Conservation (phyloP, 2,797 vertebrate genomes). For the Oreochromis mossambicus region DNA sequence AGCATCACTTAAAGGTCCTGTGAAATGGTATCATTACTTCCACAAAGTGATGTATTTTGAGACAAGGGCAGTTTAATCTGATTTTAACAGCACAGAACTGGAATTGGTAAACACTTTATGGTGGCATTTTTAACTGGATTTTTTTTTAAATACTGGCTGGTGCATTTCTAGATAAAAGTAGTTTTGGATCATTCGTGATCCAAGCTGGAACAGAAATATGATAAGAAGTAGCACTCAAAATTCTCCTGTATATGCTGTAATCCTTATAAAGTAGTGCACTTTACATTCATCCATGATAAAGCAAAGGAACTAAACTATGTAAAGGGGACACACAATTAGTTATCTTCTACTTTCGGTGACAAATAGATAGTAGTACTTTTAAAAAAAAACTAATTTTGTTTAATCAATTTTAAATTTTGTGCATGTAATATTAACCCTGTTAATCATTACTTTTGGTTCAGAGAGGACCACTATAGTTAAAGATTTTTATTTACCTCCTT, state of each 20-base stretch:
- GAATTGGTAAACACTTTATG: background rate
- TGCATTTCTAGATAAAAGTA: background rate
- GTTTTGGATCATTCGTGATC: background rate
- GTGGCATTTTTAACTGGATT: background rate
- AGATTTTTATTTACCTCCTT: rapidly evolving
- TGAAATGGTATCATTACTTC: constrained; percentile 2
- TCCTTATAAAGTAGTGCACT: background rate
- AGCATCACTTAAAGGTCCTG: background rate
- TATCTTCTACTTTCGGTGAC: background rate
- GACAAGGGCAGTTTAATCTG: background rate
- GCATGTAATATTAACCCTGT: background rate
- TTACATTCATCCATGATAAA: background rate
- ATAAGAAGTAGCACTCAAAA: background rate
- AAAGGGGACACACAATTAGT: background rate
- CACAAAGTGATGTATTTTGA: background rate
- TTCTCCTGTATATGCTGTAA: background rate
- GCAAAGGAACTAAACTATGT: background rate
- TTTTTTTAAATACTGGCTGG: background rate
- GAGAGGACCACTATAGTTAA: background rate
- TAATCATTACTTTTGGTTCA: background rate
- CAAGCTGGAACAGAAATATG: background rate
- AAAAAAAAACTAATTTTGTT: background rate
- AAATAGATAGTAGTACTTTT: background rate
- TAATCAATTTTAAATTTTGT: background rate
- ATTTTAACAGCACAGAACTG: background rate